A percentile compares a stretch with the other conserved stretches of the same genome.
These are phyloP conservation scores for Bufo gargarizans DNA, from an alignment of 2,113 vertebrate species.

Conservation along the genomic window DNA sequence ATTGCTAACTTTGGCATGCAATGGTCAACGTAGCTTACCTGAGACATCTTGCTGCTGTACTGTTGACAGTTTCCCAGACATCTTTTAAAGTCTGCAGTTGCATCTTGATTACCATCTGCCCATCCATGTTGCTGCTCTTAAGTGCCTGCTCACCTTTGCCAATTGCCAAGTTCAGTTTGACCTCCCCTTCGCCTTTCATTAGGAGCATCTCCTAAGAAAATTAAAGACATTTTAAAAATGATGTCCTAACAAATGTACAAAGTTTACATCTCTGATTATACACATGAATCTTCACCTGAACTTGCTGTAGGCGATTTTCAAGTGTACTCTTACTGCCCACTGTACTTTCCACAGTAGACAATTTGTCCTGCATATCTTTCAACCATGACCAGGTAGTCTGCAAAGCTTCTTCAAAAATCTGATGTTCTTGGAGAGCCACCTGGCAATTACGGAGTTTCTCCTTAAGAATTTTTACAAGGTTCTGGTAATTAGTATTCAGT, in stretches of 20 bases:
- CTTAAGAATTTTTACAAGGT: conserved; percentile 79
- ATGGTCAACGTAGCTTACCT: conserved; percentile 73
- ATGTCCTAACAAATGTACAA: not conserved
- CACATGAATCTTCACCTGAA: conserved; percentile 79
- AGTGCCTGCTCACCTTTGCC: conserved; percentile 91
- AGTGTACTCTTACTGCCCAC: conserved; percentile 82
- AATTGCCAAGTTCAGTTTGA: conserved; percentile 93
- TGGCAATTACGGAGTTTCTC: conserved; percentile 82
- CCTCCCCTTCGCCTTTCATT: conserved; percentile 95
- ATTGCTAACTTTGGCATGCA: not conserved
- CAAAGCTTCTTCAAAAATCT: conserved; percentile 85
- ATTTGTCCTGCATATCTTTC: conserved; percentile 81
- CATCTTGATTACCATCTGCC: conserved; percentile 82
- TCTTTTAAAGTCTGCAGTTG: conserved; percentile 86
- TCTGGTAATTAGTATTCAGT: conserved; percentile 83
- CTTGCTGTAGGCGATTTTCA: conserved; percentile 80
- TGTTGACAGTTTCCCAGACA: conserved; percentile 82
- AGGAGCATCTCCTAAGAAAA: conserved; percentile 88
- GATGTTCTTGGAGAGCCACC: conserved; percentile 88
- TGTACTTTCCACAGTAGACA: conserved; percentile 82
- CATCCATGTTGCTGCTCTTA: conserved; percentile 78
- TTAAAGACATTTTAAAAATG: not conserved
- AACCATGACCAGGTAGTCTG: conserved; percentile 88
- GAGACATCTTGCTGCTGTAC: conserved; percentile 82
- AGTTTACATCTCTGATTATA: not conserved